A percentile compares a stretch with the other conserved stretches of the same genome.
Evolutionary conservation across 2,797 vertebrate species (phyloP).

Genomic region (Strix occidentalis): DNA sequence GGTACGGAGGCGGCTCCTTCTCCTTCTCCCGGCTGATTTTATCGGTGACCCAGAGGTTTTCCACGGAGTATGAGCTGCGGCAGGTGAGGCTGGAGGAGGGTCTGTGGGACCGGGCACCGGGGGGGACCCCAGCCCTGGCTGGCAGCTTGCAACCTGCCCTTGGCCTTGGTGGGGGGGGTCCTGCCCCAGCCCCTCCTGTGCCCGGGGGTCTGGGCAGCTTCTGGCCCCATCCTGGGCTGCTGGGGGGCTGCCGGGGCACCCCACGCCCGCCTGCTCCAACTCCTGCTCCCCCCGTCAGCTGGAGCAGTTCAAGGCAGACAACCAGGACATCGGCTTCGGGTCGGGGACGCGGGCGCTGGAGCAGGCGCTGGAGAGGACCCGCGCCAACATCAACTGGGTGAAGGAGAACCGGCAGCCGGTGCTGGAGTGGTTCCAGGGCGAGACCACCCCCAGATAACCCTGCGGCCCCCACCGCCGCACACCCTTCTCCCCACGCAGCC

Average conservation of each 20-base stretch:
- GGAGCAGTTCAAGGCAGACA: conserved; percentile 84
- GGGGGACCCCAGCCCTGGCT: not conserved
- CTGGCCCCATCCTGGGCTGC: not conserved
- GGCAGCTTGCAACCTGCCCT: not conserved
- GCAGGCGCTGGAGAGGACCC: conserved; percentile 89
- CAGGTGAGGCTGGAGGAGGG: conserved; percentile 78
- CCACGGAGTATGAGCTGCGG: conserved; percentile 83
- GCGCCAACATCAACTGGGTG: conserved; percentile 90
- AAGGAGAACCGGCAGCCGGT: conserved; percentile 78
- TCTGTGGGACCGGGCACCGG: fast-evolving
- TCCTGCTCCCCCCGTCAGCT: conserved; percentile 60
- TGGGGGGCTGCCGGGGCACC: not conserved
- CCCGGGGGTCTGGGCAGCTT: not conserved
- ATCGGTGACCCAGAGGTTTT: conserved; percentile 82
- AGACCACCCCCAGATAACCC: not conserved
- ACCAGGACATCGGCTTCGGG: conserved; percentile 85
- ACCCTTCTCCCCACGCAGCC: fast-evolving
- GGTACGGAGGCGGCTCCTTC: conserved; percentile 87
- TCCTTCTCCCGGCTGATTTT: conserved; percentile 84
- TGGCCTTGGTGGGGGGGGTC: not conserved
- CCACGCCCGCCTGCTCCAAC: not conserved
- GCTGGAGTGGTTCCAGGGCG: conserved; percentile 77
- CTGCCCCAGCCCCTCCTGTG: not conserved
- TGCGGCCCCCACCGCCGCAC: fast-evolving
- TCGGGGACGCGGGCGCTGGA: conserved; percentile 85